phyloP scores from a whole-genome alignment of 2,113 vertebrate species.

The Globicephala melas region DNA sequence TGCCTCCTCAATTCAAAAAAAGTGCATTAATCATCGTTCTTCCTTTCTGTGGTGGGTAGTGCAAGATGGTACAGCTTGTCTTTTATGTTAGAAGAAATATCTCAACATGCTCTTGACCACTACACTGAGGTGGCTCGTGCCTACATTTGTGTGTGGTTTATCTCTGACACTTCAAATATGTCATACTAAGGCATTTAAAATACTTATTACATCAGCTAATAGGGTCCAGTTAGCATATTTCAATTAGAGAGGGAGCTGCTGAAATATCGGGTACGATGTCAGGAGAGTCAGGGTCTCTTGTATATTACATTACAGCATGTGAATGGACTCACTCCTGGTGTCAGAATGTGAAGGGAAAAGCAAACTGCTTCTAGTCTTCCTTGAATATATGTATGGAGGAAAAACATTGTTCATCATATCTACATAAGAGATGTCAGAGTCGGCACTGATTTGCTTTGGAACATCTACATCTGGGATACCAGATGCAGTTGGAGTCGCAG shows the following conservation, averaged over 20 bases:
- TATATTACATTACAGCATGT: neutral
- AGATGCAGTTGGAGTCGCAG: neutral
- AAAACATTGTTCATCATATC: neutral
- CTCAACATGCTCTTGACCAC: neutral
- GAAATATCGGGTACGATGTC: neutral
- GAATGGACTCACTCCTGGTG: neutral
- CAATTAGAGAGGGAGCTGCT: neutral
- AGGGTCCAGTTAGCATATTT: neutral
- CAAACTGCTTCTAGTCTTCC: neutral
- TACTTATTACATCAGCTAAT: neutral
- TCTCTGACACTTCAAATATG: neutral
- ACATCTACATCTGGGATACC: neutral
- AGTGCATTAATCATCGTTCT: neutral
- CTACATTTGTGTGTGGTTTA: neutral
- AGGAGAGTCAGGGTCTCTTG: neutral
- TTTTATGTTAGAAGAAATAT: neutral
- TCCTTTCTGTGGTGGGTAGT: neutral
- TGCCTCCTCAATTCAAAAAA: neutral
- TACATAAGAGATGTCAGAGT: neutral
- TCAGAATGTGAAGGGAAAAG: neutral
- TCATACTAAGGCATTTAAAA: neutral
- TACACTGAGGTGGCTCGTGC: neutral
- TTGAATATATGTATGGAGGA: neutral
- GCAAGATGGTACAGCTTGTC: neutral
- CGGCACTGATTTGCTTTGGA: neutral